Evolutionary conservation across 2,888 invertebrate genomes (phyloP), one percentile per base, ranked within the genome.

Genomic region (Hemistola chrysoprasaria): DNA sequence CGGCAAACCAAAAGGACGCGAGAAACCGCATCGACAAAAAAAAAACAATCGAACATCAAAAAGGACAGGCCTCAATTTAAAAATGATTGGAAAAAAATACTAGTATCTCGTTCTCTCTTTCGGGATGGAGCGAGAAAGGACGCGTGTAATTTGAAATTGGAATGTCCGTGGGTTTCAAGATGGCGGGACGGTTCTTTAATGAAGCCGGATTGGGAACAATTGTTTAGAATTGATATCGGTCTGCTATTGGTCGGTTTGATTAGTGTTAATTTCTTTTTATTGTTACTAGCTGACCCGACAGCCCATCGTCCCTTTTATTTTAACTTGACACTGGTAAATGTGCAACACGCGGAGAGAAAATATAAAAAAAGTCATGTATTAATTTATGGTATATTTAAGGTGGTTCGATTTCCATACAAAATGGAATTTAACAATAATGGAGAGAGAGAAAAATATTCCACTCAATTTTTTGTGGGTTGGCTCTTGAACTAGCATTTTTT

Each of bases 201-300:
- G 54, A 57, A 50, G 44, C 40, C 45, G 55, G 56, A 62, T 62
- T 59, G 56, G 53, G 36, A 50, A n/a, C 54, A 60, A 62, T 60
- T 62, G 62, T 56, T 54, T 47, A 10, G 49, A 48, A 62, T 59
- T 59, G 46, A 53, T 54, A 58, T 56, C 49, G 55, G 53, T 50
- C 33, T 40, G 24, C 41, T 28, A 52, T 56, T 59, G 51, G 56
- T 31, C 30, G 28, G 7, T 26, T 45, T 44, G 55, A 53, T 58
- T 53, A 42, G 45, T 50, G 43, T 52, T 56, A 51, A 53, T 53
- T 52, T 40, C 34, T 49, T 42, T 40, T 46, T 46, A 40, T 45
- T 40, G 44, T 34, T 30, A n/a, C n/a, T n/a, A n/a, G n/a, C n/a
- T n/a, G n/a, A n/a, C n/a, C n/a, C n/a, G n/a, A n/a, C n/a, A n/a